Evolutionary conservation across 1,140 invertebrate genomes (phyloP).

Genomic region (Zaprionus camerounensis): DNA sequence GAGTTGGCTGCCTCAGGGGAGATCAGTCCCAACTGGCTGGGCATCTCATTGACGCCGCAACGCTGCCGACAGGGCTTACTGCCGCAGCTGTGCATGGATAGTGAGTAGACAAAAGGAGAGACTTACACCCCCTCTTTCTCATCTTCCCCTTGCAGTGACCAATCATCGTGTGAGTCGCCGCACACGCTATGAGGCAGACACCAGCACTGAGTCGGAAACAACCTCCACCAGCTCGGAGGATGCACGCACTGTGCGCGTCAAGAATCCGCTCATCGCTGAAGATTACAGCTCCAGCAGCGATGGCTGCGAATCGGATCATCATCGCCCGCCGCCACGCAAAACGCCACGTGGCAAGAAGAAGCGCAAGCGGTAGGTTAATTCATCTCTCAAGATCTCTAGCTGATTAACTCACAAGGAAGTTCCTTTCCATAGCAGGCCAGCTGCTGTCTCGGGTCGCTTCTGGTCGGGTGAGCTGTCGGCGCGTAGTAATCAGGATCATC

Average conservation of each 20-base stretch:
- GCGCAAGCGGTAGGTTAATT: conserved; percentile 48
- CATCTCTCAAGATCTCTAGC: background rate
- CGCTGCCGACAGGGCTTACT: conserved; percentile 76
- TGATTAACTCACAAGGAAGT: background rate
- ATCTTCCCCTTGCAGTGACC: conserved; percentile 40
- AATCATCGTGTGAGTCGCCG: conserved; percentile 65
- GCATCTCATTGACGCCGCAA: conserved; percentile 74
- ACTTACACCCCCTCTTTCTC: background rate
- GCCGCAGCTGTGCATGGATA: conserved; percentile 75
- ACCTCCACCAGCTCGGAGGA: conserved; percentile 73
- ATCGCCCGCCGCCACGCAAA: conserved; percentile 56
- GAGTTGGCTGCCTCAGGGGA: conserved; percentile 59
- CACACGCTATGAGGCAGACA: conserved; percentile 64
- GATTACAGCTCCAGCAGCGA: conserved; percentile 77
- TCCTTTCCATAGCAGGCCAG: conserved; percentile 40
- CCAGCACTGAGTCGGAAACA: conserved; percentile 76
- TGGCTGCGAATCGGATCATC: conserved; percentile 79
- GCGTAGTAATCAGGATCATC: conserved; percentile 93
- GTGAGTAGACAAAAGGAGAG: conserved; percentile 43
- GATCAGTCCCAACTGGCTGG: conserved; percentile 70
- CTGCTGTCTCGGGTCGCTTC: conserved; percentile 85
- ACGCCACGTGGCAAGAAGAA: conserved; percentile 57
- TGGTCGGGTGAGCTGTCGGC: conserved; percentile 90
- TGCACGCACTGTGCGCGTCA: conserved; percentile 34
- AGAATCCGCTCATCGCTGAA: conserved; percentile 46